Evolutionary conservation across 2,888 invertebrate species (phyloP).

Genomic region (Tenthredo mesomela): DNA sequence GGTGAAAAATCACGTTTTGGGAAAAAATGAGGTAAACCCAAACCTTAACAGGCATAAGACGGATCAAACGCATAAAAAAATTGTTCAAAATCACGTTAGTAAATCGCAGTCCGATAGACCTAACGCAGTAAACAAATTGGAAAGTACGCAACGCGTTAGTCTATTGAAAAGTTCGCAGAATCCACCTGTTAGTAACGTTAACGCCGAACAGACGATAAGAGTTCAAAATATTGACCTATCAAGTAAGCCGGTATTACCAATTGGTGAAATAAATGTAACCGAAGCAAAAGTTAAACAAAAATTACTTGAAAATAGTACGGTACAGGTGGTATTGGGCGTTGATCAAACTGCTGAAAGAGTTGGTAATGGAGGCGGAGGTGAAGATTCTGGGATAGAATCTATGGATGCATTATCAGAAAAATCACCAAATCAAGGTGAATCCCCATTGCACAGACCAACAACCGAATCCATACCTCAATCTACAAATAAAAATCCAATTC

Average conservation of each 20-base stretch:
- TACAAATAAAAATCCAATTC: slow-evolving; percentile 67
- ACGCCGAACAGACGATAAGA: slow-evolving; percentile 60
- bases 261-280: slow-evolving; percentile 78
- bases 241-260: slow-evolving; percentile 72
- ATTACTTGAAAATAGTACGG: slow-evolving; percentile 78
- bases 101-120: slow-evolving; percentile 64
- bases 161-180: slow-evolving; percentile 68
- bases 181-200: slow-evolving; percentile 61
- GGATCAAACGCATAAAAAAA: slow-evolving; percentile 66
- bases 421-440: slow-evolving; percentile 92
- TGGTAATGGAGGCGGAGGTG: slow-evolving; percentile 82
- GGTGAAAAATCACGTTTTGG: slow-evolving; percentile 70
- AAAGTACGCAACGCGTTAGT: slow-evolving; percentile 70
- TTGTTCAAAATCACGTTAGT: slow-evolving; percentile 69
- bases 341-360: slow-evolving; percentile 67
- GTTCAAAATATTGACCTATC: slow-evolving; percentile 60
- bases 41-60: slow-evolving; percentile 69
- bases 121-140: slow-evolving; percentile 62
- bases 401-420: slow-evolving; percentile 97
- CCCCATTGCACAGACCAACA: slow-evolving; percentile 81
- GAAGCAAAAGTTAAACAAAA: slow-evolving; percentile 83
- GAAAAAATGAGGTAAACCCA: slow-evolving; percentile 63
- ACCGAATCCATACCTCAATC: slow-evolving; percentile 68
- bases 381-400: slow-evolving; percentile 95
- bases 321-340: slow-evolving; percentile 60